A percentile compares a stretch with the other conserved stretches of the same genome.
Evolutionary conservation across 2,888 invertebrate species (phyloP).

Genomic region (Diadromus collaris): DNA sequence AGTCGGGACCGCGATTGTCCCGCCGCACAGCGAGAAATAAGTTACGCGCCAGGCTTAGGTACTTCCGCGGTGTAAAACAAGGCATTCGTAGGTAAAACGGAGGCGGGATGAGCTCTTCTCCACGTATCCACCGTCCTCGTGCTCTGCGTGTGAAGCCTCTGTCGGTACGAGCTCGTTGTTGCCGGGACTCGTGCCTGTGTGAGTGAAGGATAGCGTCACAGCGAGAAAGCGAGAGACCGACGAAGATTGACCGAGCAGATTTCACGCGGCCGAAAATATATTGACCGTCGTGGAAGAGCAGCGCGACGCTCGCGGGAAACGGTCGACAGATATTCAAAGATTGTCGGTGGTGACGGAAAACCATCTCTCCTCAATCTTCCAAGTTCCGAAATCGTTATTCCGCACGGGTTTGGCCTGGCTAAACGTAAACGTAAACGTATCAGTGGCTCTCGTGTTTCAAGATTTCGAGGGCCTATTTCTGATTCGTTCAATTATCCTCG

Average conservation of each 20-base stretch:
- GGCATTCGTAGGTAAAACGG: conserved; percentile 50
- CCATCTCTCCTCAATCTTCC: conserved; percentile 9
- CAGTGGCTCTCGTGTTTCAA: neutral
- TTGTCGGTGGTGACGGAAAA: conserved; percentile 33
- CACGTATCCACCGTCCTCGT: conserved; percentile 33
- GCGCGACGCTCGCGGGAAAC: neutral
- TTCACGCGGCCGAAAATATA: conserved; percentile 63
- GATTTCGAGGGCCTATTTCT: neutral
- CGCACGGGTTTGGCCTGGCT: no score
- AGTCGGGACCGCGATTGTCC: conserved; percentile 30
- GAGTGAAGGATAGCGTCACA: conserved; percentile 45
- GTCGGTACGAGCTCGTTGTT: conserved; percentile 35
- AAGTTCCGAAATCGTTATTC: neutral
- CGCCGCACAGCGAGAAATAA: conserved; percentile 48
- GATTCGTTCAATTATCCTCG: neutral
- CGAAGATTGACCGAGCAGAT: conserved; percentile 65
- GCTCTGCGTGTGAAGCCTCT: conserved; percentile 7
- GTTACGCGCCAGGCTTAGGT: conserved; percentile 69
- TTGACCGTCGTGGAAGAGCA: conserved; percentile 54
- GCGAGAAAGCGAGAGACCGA: conserved; percentile 58
- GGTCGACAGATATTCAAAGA: conserved; percentile 33
- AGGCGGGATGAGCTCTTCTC: conserved; percentile 47
- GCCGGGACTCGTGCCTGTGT: conserved; percentile 12
- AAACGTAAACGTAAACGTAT: no score
- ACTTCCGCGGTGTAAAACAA: conserved; percentile 65